phyloP scores from a whole-genome alignment of 2,797 vertebrate genomes.

The Diplodus sargus region DNA sequence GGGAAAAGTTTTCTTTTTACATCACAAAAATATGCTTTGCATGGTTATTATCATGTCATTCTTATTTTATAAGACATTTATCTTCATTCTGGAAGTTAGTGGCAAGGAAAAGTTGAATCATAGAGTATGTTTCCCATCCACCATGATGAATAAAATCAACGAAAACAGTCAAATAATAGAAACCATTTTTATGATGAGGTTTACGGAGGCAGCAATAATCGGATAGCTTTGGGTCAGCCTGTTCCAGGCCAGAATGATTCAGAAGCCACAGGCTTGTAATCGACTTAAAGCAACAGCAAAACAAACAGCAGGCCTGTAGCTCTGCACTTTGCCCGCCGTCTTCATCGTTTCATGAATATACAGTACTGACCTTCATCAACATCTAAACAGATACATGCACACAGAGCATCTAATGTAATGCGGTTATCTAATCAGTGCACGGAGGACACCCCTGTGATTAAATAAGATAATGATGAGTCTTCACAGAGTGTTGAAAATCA shows the following conservation, averaged over 20 bases:
- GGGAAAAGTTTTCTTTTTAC: slow-evolving; percentile 26
- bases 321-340: slow-evolving; percentile 37
- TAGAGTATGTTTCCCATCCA: slow-evolving; percentile 24
- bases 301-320: slow-evolving; percentile 67
- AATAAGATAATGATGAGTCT: slow-evolving; percentile 74
- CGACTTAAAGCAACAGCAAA: slow-evolving; percentile 63
- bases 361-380: slow-evolving; percentile 35
- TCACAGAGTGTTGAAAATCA: slow-evolving; percentile 77
- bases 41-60: slow-evolving; percentile 33
- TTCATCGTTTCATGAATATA: slow-evolving; percentile 41
- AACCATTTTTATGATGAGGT: slow-evolving; percentile 58
- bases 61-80: slow-evolving; percentile 38
- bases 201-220: slow-evolving; percentile 57
- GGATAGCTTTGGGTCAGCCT: slow-evolving; percentile 51
- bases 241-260: slow-evolving; percentile 58
- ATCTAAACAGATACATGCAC: slow-evolving; percentile 20
- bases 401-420: slow-evolving; percentile 51
- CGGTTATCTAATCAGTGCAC: slow-evolving; percentile 52
- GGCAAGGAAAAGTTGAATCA: slow-evolving; percentile 48
- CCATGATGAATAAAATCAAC: slow-evolving; percentile 47
- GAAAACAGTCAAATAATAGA: slow-evolving; percentile 59
- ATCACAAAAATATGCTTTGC: slow-evolving; percentile 18
- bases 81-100: slow-evolving; percentile 30
- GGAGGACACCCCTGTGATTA: slow-evolving; percentile 63
- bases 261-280: slow-evolving; percentile 73